phyloP scores from a whole-genome alignment of 2,888 invertebrate genomes.

The Leptodirus hochenwartii region DNA sequence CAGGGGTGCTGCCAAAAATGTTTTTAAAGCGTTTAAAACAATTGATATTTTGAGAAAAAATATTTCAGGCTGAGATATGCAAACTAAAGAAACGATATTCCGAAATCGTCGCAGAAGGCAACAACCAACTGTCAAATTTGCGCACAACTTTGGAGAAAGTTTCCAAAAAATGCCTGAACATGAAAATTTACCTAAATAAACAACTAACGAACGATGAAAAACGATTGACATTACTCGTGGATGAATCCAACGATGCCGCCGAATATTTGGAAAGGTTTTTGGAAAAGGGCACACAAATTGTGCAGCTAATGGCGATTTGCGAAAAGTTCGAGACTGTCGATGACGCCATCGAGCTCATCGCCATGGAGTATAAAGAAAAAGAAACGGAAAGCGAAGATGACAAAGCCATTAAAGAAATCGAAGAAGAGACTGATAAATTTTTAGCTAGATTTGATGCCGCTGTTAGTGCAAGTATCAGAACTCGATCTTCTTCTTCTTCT shows the following conservation, averaged over 20 bases:
- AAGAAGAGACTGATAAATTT: no score
- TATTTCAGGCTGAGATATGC: conserved; percentile 13
- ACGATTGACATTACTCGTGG: conserved; percentile 16
- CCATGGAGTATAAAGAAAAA: background rate
- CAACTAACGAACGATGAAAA: conserved; percentile 18
- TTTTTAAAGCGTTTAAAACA: no score
- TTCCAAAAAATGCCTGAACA: conserved; percentile 13
- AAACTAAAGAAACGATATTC: conserved; percentile 15
- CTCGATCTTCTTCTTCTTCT: no score
- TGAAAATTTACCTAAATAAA: conserved; percentile 16
- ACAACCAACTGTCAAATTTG: conserved; percentile 15
- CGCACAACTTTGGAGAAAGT: conserved; percentile 12
- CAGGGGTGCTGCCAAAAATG: no score
- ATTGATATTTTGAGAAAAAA: no score
- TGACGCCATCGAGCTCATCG: background rate
- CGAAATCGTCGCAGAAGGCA: conserved; percentile 12
- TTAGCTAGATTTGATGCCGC: no score
- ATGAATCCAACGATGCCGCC: conserved; percentile 25
- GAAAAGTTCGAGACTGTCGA: conserved; percentile 32
- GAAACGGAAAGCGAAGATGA: background rate
- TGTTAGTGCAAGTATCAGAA: no score
- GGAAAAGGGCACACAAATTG: conserved; percentile 32
- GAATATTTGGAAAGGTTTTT: conserved; percentile 27
- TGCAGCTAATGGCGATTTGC: conserved; percentile 33
- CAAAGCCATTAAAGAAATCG: background rate